Evolutionary conservation across 2,888 invertebrate genomes (phyloP), one percentile per base, ranked within the genome.

Genomic region (Acanthosoma haemorrhoidale): DNA sequence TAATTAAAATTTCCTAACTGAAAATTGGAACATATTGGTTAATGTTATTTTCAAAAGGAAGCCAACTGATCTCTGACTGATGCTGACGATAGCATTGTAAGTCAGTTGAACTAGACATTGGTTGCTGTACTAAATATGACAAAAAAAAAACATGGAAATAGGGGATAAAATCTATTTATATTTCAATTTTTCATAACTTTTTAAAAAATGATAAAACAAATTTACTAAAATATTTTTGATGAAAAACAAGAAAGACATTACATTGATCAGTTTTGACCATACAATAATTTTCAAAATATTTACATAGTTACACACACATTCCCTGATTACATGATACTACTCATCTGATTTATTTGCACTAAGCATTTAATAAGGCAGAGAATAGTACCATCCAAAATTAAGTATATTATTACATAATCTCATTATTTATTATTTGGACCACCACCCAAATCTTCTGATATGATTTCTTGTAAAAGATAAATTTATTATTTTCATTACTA

Each of bases 381-480:
- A 25, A 51, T n/a, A 51, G 51, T n/a, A 51, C n/a, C 51, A 51
- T 51, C 25, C n/a, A 4, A 25, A 51, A n/a, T 13, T 3, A 51
- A n/a, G 51, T 16, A 4, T 25, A 13, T 51, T 9, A 25, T 25
- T 51, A 25, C 13, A 43, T 18, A 25, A 32, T 13, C 13, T 51
- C 29, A 6, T n/a, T 4, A 51, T 25, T 5, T 51, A 25, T 25
- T n/a, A 39, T 11, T 63, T 64, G 41, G 25, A 64, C 64, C 64
- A 41, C 31, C 64, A 64, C 64, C 64, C 38, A 31, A 64, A 32
- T 25, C 15, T 25, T 25, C 18, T 64, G 64, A 64, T 64, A 64
- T 64, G 64, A 64, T 41, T 34, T 64, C 38, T 25, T 38, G 51
- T 64, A 11, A 64, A 64, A 64, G 39, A 64, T 64, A 64, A 64